Evolutionary conservation across 2,888 invertebrate species (phyloP), one percentile per base, ranked within the genome.

Genomic region (Drosophila kambysellisi): DNA sequence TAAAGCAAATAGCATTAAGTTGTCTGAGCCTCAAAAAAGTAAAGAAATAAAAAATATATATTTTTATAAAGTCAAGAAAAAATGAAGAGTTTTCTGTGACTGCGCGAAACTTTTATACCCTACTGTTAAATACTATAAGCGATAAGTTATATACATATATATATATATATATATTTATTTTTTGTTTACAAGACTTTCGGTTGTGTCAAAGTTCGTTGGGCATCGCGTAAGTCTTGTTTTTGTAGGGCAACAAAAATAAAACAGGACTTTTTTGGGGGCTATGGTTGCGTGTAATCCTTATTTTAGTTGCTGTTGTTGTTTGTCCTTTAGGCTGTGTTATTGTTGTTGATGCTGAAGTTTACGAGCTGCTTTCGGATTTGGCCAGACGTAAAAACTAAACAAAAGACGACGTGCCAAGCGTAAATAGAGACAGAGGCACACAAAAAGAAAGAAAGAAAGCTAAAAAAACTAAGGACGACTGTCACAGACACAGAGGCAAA

Each of bases 381-480:
- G 74, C 80, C 88, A 88, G 88, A 85, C 85, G 83, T 85, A 74
- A 88, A 88, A 88, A 88, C 82, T 82, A 87, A 87, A 88, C 86
- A 88, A 87, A 88, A 79, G 88, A 54, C 62, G 64, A 75, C 59
- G 74, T 70, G 73, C 81, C 66, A 73, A 71, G 71, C 70, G 81
- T 54, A 69, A 81, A 76, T 69, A 79, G 50, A 58, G 61, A 71
- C 61, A 71, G 46, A 12, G 48, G 41, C 41, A 20, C 3, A 41
- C 17, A 56, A 25, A 12, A 29, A 54, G 8, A 25, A 37, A 2
- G 12, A 29, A 17, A 3, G n/a, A 17, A 35, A 25, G 20, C 0
- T 1, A 25, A 20, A 25, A 9, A 53, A 54, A 53, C 25, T 3
- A 17, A 25, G 11, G 53, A 15, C 9, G 59, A n/a, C 63, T 75